Conservation (phyloP, 2,113 vertebrate species). For the Drymodes brunneopygia region DNA sequence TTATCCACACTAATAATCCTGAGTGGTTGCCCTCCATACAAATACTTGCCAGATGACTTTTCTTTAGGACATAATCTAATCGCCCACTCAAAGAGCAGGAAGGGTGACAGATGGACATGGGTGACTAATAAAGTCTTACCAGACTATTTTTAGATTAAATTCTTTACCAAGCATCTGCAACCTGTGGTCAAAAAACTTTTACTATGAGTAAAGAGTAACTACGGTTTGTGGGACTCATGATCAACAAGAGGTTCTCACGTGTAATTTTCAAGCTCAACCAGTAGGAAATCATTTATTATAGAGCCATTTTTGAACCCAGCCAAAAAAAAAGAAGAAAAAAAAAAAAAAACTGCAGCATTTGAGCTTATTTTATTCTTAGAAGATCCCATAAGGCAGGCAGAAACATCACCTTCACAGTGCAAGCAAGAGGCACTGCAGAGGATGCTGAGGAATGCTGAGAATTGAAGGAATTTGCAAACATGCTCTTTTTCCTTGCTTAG, state of each 20-base stretch:
- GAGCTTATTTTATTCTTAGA: not conserved
- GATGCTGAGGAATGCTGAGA: constrained; percentile 6
- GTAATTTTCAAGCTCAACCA: not conserved
- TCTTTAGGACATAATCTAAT: constrained; percentile 1
- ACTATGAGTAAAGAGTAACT: not conserved
- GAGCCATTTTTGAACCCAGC: not conserved
- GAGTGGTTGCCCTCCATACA: not conserved
- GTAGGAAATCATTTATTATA: not conserved
- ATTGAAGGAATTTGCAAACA: constrained; percentile 34
- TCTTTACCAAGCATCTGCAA: not conserved
- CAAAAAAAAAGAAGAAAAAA: not conserved
- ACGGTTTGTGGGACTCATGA: rapidly evolving
- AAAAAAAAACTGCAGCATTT: not conserved
- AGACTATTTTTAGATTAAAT: constrained; percentile 17
- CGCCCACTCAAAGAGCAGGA: not conserved
- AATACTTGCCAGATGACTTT: not conserved
- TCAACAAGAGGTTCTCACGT: not conserved
- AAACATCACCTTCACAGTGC: not conserved
- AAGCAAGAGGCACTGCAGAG: not conserved
- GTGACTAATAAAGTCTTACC: not conserved
- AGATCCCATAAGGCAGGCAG: not conserved
- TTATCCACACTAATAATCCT: not conserved
- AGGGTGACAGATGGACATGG: not conserved
- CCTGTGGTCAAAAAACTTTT: not conserved
- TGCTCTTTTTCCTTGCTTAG: not conserved